Evolutionary conservation across 2,888 invertebrate species (phyloP).

Genomic region (Amblyteles armatorius): DNA sequence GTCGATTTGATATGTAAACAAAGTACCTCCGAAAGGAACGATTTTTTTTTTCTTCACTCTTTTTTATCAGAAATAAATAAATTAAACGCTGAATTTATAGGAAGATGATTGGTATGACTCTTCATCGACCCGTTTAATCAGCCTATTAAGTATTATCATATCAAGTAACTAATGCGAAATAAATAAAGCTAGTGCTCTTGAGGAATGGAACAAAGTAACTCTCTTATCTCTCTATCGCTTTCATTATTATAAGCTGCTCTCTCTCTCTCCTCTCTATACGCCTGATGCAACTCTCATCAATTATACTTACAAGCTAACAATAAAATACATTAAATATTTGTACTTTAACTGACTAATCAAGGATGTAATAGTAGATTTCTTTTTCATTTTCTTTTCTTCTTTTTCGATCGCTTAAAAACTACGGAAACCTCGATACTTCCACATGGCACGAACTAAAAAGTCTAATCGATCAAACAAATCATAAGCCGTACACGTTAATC

Average conservation of each 20-base stretch:
- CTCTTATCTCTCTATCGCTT: conserved; percentile 44
- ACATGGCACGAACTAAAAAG: conserved; percentile 69
- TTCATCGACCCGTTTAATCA: conserved; percentile 55
- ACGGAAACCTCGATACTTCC: conserved; percentile 64
- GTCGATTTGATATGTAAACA: conserved; percentile 82
- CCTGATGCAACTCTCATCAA: conserved; percentile 72
- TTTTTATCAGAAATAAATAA: conserved; percentile 63
- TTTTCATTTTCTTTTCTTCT: conserved; percentile 67
- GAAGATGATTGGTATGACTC: conserved; percentile 56
- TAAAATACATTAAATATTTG: conserved; percentile 90
- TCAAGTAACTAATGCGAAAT: conserved; percentile 78
- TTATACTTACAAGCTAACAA: conserved; percentile 77
- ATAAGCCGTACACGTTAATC: conserved; percentile 70
- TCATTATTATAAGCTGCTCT: conserved; percentile 35
- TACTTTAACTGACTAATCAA: conserved; percentile 94
- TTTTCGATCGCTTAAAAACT: conserved; percentile 60
- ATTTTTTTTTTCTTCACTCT: conserved; percentile 53
- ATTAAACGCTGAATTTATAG: conserved; percentile 53
- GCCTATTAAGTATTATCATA: conserved; percentile 71
- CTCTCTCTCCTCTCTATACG: conserved; percentile 67
- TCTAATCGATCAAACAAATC: conserved; percentile 69
- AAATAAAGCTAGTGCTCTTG: conserved; percentile 71
- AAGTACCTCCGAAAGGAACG: conserved; percentile 78
- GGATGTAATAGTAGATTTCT: conserved; percentile 81
- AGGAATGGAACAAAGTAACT: conserved; percentile 82